These are phyloP conservation scores for Leptogaster cylindrica DNA, from an alignment of 2,888 invertebrate species.

Conservation along the genomic window DNA sequence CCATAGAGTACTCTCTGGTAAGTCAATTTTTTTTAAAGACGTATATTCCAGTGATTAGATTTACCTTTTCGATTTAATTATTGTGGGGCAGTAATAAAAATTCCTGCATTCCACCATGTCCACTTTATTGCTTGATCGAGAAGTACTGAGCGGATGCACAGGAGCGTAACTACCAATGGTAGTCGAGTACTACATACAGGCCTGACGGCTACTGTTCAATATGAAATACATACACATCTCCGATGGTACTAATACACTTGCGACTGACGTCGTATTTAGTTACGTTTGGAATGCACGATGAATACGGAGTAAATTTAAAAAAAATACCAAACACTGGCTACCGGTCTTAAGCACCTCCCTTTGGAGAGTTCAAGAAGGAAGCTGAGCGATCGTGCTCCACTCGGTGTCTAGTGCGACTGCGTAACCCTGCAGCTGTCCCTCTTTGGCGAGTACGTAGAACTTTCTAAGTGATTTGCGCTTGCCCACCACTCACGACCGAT, in stretches of 20 bases:
- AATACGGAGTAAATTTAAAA: conserved; percentile 4
- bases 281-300: neutral
- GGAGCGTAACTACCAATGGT: conserved; percentile 40
- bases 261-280: conserved; percentile 7
- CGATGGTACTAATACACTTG: neutral
- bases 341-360: conserved; percentile 61
- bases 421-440: conserved; percentile 46
- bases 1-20: too few relatives aligned
- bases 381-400: too few relatives aligned
- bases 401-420: conserved; percentile 27
- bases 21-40: too few relatives aligned
- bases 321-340: conserved; percentile 52
- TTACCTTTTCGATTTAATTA: too few relatives aligned
- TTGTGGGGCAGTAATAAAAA: too few relatives aligned
- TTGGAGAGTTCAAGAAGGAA: conserved; percentile 41
- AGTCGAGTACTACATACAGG: conserved; percentile 10
- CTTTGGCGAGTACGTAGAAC: conserved; percentile 39
- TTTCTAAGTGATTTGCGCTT: conserved; percentile 24
- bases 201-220: conserved; percentile 38
- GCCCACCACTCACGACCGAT: neutral
- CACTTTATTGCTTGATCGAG: neutral
- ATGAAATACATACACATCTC: neutral
- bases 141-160: neutral
- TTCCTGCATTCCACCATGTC: neutral
- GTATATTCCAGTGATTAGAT: too few relatives aligned